Percentiles rank a stretch among this genome's conserved stretches.
Conservation (phyloP, 35 echinoderm and acorn worm genomes). For the Strongylocentrotus purpuratus region DNA sequence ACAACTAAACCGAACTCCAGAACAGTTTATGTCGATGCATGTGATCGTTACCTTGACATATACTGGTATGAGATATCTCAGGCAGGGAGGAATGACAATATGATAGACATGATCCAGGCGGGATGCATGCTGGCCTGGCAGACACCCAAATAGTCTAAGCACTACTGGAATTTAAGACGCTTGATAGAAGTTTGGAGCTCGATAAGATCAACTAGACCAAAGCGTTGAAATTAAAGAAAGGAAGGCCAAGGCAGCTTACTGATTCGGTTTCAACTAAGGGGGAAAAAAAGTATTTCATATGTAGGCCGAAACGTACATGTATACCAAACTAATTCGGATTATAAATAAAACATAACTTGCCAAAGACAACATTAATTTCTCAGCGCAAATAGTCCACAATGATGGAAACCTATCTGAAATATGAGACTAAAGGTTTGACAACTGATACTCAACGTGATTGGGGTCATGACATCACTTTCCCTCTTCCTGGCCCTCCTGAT, state of each 20-base stretch:
- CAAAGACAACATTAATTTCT: too few relatives aligned
- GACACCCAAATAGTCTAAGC: not conserved
- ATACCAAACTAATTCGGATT: too few relatives aligned
- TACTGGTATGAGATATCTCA: not conserved
- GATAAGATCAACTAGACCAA: not conserved
- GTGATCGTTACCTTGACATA: not conserved
- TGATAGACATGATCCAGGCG: not conserved
- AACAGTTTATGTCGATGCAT: not conserved
- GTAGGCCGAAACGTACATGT: too few relatives aligned
- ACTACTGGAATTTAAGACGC: not conserved
- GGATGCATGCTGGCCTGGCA: not conserved
- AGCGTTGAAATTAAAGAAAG: not conserved
- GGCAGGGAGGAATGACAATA: not conserved
- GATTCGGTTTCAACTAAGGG: not conserved
- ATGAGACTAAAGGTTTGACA: not conserved
- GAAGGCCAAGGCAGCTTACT: not conserved
- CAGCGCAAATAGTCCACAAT: not conserved
- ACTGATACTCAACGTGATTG: not conserved
- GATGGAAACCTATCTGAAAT: not conserved
- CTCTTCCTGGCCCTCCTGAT: not conserved
- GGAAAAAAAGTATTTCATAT: not conserved
- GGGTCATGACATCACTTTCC: slow-evolving; percentile 3
- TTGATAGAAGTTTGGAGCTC: not conserved
- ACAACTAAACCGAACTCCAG: not conserved
- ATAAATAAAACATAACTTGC: too few relatives aligned